A percentile compares a stretch with the other conserved stretches of the same genome.
Evolutionary conservation across 92 coral and sea anemone genomes (phyloP).

Genomic region (Heteractis magnifica): DNA sequence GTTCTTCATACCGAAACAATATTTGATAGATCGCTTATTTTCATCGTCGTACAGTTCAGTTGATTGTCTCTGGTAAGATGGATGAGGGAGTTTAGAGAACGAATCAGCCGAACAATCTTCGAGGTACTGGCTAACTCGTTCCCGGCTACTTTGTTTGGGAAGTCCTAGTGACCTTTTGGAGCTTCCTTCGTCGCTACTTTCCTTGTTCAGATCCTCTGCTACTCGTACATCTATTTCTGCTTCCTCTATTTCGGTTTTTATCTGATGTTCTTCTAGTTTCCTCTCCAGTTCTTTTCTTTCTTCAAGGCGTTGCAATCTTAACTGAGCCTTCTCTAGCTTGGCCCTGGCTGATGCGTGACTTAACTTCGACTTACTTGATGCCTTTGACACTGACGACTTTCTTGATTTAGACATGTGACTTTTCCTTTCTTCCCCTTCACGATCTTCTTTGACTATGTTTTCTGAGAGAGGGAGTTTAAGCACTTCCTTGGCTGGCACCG

Average conservation of each 20-base stretch:
- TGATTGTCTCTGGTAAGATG: background rate
- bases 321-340: no score
- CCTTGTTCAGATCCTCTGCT: background rate
- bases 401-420: no score
- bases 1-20: background rate
- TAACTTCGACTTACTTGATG: background rate
- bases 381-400: no score
- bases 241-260: slow-evolving; percentile 3
- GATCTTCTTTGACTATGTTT: no score
- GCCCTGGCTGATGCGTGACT: slow-evolving; percentile 11
- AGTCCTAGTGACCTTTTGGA: background rate
- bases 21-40: background rate
- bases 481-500: no score
- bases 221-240: slow-evolving; percentile 5
- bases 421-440: no score
- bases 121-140: background rate
- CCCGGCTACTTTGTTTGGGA: background rate
- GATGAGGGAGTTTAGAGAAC: no score
- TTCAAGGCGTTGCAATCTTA: no score
- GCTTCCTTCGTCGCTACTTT: background rate
- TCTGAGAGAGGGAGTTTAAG: no score
- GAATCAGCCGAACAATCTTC: background rate
- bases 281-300: slow-evolving; percentile 16
- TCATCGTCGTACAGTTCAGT: background rate
- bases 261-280: slow-evolving; percentile 5